Percentiles rank a stretch among this genome's conserved stretches.
Conservation (phyloP, 2,888 invertebrate species). For the Dolomedes plantarius region DNA sequence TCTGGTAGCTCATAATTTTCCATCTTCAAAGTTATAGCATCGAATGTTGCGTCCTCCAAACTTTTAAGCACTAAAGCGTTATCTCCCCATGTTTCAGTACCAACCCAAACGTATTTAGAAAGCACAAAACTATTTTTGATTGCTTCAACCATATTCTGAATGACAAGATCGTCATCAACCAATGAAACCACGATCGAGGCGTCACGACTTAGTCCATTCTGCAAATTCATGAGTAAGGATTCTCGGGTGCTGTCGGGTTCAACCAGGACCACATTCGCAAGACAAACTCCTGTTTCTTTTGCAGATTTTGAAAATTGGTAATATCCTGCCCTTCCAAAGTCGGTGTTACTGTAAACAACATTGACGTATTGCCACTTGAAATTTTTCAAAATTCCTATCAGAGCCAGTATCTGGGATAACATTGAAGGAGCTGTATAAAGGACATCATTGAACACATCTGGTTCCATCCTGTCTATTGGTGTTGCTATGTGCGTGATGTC, state of each 20-base stretch:
- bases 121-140: constrained; percentile 73
- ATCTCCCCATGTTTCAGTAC: constrained; percentile 64
- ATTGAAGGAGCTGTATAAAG: constrained; percentile 76
- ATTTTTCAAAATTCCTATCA: constrained; percentile 75
- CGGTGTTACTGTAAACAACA: constrained; percentile 76
- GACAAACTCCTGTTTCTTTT: constrained; percentile 74
- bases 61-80: constrained; percentile 29
- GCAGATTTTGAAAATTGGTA: constrained; percentile 75
- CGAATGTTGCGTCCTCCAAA: constrained; percentile 75
- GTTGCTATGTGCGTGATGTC: constrained; percentile 76
- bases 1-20: constrained; percentile 74
- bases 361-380: constrained; percentile 76
- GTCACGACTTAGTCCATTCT: constrained; percentile 38
- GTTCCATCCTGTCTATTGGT: constrained; percentile 75
- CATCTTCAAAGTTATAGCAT: constrained; percentile 73
- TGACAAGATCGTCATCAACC: constrained; percentile 75
- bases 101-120: constrained; percentile 55
- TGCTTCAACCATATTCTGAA: constrained; percentile 76
- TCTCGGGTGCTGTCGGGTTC: constrained; percentile 34
- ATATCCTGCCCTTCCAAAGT: constrained; percentile 75
- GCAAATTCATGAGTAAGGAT: constrained; percentile 40
- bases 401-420: constrained; percentile 74
- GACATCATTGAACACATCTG: constrained; percentile 74
- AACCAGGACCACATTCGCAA: constrained; percentile 74
- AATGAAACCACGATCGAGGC: constrained; percentile 75